Percentiles rank a stretch among this genome's conserved stretches.
phyloP scores from a whole-genome alignment of 2,113 vertebrate genomes.

The Cinclus cinclus region DNA sequence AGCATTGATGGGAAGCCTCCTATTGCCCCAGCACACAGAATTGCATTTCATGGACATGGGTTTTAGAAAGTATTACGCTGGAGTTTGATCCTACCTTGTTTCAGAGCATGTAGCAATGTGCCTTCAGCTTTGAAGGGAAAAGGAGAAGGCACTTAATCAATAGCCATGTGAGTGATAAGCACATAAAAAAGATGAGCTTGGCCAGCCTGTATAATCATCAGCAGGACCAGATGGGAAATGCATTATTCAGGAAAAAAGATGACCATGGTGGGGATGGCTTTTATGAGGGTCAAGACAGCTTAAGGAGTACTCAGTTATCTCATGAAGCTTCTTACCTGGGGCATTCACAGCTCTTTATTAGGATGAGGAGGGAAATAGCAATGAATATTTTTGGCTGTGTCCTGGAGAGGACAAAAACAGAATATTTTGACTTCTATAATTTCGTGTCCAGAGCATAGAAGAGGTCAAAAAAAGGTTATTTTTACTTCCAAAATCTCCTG shows the following conservation, averaged over 20 bases:
- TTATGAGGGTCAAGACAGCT: background rate
- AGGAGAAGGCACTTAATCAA: constrained; percentile 55
- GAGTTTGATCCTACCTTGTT: constrained; percentile 28
- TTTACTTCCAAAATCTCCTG: background rate
- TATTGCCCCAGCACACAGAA: background rate
- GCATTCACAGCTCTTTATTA: background rate
- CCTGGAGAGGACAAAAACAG: background rate
- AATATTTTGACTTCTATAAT: background rate
- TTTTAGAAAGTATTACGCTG: background rate
- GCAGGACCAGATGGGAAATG: background rate
- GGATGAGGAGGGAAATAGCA: background rate
- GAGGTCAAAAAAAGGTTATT: background rate
- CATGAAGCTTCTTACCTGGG: background rate
- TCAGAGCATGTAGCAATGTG: background rate
- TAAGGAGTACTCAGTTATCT: background rate
- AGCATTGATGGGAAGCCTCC: background rate
- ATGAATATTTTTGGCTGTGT: background rate
- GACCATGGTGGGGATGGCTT: background rate
- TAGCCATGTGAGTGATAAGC: constrained; percentile 43
- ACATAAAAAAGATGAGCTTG: constrained; percentile 36
- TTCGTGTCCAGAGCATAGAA: background rate
- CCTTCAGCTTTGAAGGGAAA: constrained; percentile 47
- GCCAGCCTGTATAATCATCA: background rate
- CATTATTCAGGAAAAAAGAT: constrained; percentile 35
- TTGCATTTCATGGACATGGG: background rate